Base-by-base conservation (phyloP, 2,888 invertebrate genomes). In the Dicycla oo region DNA sequence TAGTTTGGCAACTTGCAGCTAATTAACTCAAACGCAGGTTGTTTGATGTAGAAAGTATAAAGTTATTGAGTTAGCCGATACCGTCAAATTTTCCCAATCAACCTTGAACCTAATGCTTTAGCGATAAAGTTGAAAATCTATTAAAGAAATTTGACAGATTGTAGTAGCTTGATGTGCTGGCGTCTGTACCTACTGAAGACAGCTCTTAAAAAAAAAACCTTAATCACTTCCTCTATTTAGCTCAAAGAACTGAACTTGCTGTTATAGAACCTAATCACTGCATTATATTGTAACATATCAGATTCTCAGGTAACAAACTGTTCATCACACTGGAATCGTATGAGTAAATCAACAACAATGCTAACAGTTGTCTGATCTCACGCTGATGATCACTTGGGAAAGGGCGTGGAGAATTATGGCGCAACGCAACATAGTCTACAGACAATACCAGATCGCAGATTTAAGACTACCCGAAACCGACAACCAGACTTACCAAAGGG, bases 321-420 rank as follows among this genome's bases (percentile, higher is more conserved):
- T 13, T 8, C 5, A 20, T 18, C 8, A 34, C 3, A 15, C 58
- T 18, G 6, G 15, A 6, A 30, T 47, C n/a, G 30, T 5, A 45
- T 73, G 74, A 4, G 10, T 26, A 5, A 74, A 62, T 38, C 45
- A 30, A 30, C 7, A 45, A 38, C 49, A 47, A 56, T 47, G 18
- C n/a, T 47, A 69, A 30, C 40, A 71, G 40, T 23, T 23, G 8
- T 11, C 20, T 70, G 70, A 71, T 70, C 56, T 57, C 72, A 56
- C 23, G 7, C 71, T 57, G 23, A 40, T 26, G 26, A 38, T 38
- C 11, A 4, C 56, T 30, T 40, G 40, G n/a, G 30, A 30, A 56
- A 47, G 26, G 18, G 26, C n/a, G n/a, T 13, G 23, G 15, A 30
- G 10, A 49, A 70, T 7, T 8, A 70, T 47, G 71, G 10, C 15